Base-by-base conservation (phyloP, 2,797 vertebrate genomes). In the Sebastes ruberrimus region DNA sequence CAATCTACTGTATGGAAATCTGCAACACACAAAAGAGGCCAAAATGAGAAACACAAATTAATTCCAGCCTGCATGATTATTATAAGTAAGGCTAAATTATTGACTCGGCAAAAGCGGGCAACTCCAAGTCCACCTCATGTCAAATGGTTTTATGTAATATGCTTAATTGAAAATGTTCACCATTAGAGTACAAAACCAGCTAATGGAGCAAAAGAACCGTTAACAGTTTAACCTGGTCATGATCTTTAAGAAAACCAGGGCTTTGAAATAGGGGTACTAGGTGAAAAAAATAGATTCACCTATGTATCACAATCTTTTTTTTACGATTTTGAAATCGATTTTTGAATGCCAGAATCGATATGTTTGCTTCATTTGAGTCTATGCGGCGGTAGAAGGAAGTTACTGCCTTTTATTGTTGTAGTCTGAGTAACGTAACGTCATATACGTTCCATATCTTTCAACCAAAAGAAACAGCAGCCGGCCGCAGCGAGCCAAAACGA, bases 1-100 rank as follows among this genome's bases (percentile, higher is more conserved):
- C 72, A 81, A 80, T 90, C 71, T 65, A n/a, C 27, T 59, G 23
- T 38, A 74, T 66, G 20, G 70, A 77, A 74, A 62, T 71, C 55
- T 25, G 52, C n/a, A 46, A 42, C 27, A 59, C 20, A 66, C 6
- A 3, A 66, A 59, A 28, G 1, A 46, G 16, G 8, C 8, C 4
- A 23, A 73, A 75, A 67, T 33, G 49, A 55, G 46, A 16, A 64
- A 52, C 69, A 38, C 2, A 16, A 74, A 38, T 71, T 52, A 4
- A 30, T 62, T 67, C 71, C 33, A 66, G 27, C 10, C 25, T 53
- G 23, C 22, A 23, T 32, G 30, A 67, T 70, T 53, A 52, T 32
- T 61, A 13, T 16, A 23, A 30, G 3, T 25, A 33, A 49, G 8
- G 28, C 10, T 20, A 35, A 56, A 52, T 52, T 10, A 52, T n/a